Conservation (phyloP, 2,113 vertebrate species). For the Bubalus kerabau region DNA sequence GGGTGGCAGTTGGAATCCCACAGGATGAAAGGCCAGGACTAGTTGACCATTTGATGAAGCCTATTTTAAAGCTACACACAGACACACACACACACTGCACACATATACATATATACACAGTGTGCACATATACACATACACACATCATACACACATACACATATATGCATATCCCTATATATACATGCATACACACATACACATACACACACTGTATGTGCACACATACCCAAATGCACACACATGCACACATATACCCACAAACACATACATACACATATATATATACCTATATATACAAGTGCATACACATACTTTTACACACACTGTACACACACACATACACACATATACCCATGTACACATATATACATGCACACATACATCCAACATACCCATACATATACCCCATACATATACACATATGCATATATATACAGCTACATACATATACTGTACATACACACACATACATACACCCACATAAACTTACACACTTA, state of each 20-base stretch:
- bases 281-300: too few relatives aligned
- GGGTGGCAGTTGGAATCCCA: not conserved
- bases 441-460: too few relatives aligned
- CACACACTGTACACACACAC: not conserved
- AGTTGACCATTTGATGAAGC: not conserved
- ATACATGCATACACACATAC: fast-evolving
- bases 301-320: not conserved
- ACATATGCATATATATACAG: too few relatives aligned
- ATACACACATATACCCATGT: not conserved
- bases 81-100: not conserved
- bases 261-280: not conserved
- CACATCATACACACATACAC: not conserved
- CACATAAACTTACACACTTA: not conserved
- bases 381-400: not conserved
- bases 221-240: too few relatives aligned
- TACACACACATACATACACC: not conserved
- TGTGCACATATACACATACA: not conserved
- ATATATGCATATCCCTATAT: not conserved
- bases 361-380: not conserved
- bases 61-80: not conserved
- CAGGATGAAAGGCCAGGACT: not conserved
- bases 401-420: too few relatives aligned
- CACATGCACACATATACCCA: not conserved
- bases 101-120: not conserved
- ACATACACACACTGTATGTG: not conserved